Base-by-base conservation (phyloP, 2,888 invertebrate species). In the Ochlodes sylvanus region DNA sequence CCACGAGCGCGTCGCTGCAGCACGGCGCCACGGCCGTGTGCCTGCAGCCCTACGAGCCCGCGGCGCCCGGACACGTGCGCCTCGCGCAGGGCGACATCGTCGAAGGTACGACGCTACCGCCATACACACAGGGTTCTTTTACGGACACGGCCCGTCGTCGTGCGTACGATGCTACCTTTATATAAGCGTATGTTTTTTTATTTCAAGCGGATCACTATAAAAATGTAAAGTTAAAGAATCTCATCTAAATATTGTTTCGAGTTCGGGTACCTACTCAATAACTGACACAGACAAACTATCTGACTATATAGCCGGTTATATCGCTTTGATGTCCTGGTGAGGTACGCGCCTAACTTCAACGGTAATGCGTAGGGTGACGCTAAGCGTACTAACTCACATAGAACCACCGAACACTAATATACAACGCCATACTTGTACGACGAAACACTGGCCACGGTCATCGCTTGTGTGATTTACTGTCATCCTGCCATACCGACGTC, bases 1-100 rank as follows among this genome's bases (percentile, higher is more conserved):
- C 95, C 63, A 96, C 95, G 78, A 95, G 96, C 79, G 96, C 97
- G 73, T 95, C 97, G 76, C 96, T 96, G 74, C 95, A 96, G 81
- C 96, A 97, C 60, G 85, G 85, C 76, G 96, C 97, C 78, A 97
- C 97, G 63, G 98, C 97, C 73, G 97, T 98, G 76, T 98, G 98
- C 86, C 95, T 97, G 81, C 96, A 97, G 86, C 95, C 96, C 71
- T 97, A 97, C 89, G 95, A 95, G 74, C 73, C 75, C 65, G 56
- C 95, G 2, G 95, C 96, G 72, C 94, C 95, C 9, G 97, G 96
- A 0, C 98, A 98, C 84, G 94, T 98, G 72, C 94, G 95, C 71
- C 96, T 98, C 77, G 95, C 95, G 82, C 97, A 97, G 83, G 98
- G 98, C 69, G 98, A 98, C 86, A 97, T 98, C 73, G 95, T 98